Base-by-base conservation (phyloP, 2,888 invertebrate genomes). In the Pseudococcus longispinus region DNA sequence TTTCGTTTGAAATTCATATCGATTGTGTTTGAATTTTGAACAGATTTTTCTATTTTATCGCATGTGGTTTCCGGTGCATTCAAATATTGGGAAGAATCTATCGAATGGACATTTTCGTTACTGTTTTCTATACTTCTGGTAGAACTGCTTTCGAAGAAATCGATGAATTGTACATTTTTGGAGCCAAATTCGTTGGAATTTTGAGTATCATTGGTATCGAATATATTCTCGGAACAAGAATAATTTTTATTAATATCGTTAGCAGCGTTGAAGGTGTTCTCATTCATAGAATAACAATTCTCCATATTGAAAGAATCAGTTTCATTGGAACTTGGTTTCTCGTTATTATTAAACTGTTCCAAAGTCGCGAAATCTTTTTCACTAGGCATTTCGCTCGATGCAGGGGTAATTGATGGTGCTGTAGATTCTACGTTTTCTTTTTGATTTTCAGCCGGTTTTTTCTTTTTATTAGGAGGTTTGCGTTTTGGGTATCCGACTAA, bases 141-240 rank as follows among this genome's bases (percentile, higher is more conserved):
- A 2, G 86, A 77, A 37, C 20, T 86, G 29, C 32, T 86, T 55
- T 86, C 86, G 51, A 86, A 86, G 37, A 86, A 86, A 26, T 86
- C 86, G 4, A 86, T 80, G 9, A 86, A 86, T 29, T 86, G 86
- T 15, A 74, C 86, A 42, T 42, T 80, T 42, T 80, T 80, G 3
- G 77, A 15, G 8, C 13, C 8, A 18, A 80, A 80, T 42, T 80
- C 77, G 42, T 37, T 80, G 3, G 46, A 23, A 32, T 44, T 80
- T 51, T 74, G 86, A 0, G 51, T 86, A 29, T 80, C 86, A 29
- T 23, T 51, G n/a, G 80, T 9, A 46, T 46, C 77, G 4, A 86
- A 77, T 26, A 86, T 70, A 32, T 77, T 77, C n/a, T 86, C 86
- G 20, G 86, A 11, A n/a, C 55, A 55, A 32, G 84, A 32, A 51